Evolutionary conservation across 2,113 vertebrate genomes (phyloP).

Genomic region (Sinocyclocheilus anophthalmus): DNA sequence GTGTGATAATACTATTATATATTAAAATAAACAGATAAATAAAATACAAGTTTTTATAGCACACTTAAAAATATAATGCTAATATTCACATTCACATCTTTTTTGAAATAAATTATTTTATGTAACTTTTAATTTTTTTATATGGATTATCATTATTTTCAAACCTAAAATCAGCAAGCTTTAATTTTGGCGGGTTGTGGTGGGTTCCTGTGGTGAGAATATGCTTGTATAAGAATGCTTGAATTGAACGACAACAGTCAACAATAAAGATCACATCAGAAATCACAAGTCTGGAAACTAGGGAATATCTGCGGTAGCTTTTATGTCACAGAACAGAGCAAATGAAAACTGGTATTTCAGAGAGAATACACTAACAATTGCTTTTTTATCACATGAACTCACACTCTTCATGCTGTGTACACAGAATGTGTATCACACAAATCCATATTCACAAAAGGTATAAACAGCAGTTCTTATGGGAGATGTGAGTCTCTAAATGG

Average conservation of each 20-base stretch:
- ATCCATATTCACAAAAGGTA: background rate
- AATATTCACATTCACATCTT: too few species aligned
- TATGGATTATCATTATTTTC: too few species aligned
- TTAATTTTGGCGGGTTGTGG: too few species aligned
- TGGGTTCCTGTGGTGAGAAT: too few species aligned
- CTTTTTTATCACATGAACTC: constrained; percentile 2
- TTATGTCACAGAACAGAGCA: background rate
- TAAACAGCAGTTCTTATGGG: constrained; percentile 1
- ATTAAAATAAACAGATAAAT: too few species aligned
- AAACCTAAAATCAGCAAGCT: too few species aligned
- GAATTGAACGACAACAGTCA: background rate
- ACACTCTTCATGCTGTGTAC: background rate
- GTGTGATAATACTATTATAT: too few species aligned
- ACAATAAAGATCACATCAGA: background rate
- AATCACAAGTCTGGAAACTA: background rate
- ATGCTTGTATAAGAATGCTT: background rate
- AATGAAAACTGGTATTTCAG: background rate
- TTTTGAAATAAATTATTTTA: too few species aligned
- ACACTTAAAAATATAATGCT: too few species aligned
- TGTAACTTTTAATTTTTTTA: too few species aligned
- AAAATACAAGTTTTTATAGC: too few species aligned
- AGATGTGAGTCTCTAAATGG: background rate
- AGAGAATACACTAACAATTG: background rate
- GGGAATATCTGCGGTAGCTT: background rate
- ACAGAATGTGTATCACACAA: background rate